phyloP scores from a whole-genome alignment of 2,113 vertebrate genomes.

The Sylvicapra grimmia region DNA sequence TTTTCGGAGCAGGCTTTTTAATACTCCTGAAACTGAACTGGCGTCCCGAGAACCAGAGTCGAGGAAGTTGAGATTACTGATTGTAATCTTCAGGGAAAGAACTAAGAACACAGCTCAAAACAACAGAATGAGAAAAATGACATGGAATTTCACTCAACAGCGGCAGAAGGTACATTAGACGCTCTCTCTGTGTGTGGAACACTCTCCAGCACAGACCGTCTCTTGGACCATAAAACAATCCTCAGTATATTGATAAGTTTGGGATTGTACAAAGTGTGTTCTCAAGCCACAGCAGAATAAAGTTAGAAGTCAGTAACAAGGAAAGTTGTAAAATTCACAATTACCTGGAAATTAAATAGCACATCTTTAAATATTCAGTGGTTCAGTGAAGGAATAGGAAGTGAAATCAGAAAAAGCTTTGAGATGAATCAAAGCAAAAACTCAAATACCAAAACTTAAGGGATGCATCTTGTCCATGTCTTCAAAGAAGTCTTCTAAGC shows the following conservation, averaged over 20 bases:
- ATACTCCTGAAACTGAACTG: background rate
- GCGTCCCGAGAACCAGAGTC: background rate
- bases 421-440: background rate
- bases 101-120: background rate
- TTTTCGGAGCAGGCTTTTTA: background rate
- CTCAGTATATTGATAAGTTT: fast-evolving
- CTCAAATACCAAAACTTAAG: fast-evolving
- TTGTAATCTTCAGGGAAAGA: background rate
- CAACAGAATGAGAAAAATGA: background rate
- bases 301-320: background rate
- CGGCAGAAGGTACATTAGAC: fast-evolving
- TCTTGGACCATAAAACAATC: too few species aligned
- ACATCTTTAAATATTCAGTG: fast-evolving
- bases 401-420: background rate
- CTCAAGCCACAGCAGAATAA: background rate
- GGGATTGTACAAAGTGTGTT: fast-evolving
- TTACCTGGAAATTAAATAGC: background rate
- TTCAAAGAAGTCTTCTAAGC: background rate
- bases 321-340: background rate
- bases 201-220: fast-evolving
- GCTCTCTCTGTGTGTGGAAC: fast-evolving
- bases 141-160: fast-evolving
- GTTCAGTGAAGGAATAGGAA: background rate
- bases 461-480: fast-evolving
- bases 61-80: background rate